These are phyloP conservation scores for Dromiciops gliroides DNA, from an alignment of 2,113 vertebrate genomes.

Conservation along the genomic window DNA sequence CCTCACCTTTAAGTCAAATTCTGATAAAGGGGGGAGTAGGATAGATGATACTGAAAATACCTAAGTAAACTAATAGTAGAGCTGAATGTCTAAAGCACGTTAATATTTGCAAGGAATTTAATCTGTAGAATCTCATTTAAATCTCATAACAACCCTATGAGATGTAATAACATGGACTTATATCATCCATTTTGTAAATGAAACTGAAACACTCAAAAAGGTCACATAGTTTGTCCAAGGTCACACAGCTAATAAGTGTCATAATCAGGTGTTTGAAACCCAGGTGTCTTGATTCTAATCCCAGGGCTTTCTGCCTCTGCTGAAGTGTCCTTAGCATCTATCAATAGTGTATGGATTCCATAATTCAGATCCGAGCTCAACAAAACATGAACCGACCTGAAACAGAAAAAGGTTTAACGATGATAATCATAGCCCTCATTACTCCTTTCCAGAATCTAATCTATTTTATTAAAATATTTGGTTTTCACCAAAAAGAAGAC, in stretches of 20 bases:
- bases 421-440: neutral
- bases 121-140: neutral
- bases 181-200: neutral
- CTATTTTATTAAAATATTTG: neutral
- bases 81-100: neutral
- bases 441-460: neutral
- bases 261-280: neutral
- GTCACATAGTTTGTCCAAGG: neutral
- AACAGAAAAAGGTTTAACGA: neutral
- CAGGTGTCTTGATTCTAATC: neutral
- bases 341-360: neutral
- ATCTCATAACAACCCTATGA: neutral
- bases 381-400: neutral
- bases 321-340: neutral
- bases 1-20: neutral
- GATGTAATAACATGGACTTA: no score
- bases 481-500: slow-evolving; percentile 50
- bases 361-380: neutral
- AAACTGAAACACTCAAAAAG: neutral
- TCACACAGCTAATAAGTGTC: neutral
- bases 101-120: neutral
- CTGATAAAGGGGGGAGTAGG: neutral
- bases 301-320: neutral
- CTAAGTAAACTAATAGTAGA: neutral
- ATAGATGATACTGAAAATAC: neutral